These are phyloP conservation scores for Nycticebus coucang DNA, from an alignment of 2,113 vertebrate species.

Conservation along the genomic window DNA sequence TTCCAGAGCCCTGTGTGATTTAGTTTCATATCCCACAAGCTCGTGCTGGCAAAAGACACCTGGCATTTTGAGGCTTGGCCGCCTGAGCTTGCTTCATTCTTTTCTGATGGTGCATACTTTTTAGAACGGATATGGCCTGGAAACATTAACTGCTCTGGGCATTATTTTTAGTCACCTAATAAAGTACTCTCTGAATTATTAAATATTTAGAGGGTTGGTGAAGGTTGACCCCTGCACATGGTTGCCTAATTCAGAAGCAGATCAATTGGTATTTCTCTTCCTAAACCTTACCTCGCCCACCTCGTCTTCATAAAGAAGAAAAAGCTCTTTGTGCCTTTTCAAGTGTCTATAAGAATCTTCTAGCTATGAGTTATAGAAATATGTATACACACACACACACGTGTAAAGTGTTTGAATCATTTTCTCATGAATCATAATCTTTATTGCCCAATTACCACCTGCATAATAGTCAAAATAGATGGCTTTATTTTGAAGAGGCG, in stretches of 20 bases:
- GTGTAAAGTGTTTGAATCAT: not conserved
- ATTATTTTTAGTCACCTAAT: constrained; percentile 63
- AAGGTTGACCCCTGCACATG: constrained; percentile 23
- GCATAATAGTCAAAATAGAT: not conserved
- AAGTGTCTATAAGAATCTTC: not conserved
- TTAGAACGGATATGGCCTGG: constrained; percentile 59
- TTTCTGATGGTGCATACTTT: constrained; percentile 19
- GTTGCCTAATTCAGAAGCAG: constrained; percentile 26
- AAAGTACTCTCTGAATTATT: constrained; percentile 44
- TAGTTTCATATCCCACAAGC: not conserved
- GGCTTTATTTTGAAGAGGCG: constrained; percentile 27
- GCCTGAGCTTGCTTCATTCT: constrained; percentile 39
- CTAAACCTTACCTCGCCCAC: not conserved
- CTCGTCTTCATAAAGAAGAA: not conserved
- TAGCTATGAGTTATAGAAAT: not conserved
- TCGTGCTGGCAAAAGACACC: not conserved
- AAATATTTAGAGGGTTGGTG: constrained; percentile 25
- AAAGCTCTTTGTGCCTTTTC: constrained; percentile 38
- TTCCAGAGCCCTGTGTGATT: not conserved
- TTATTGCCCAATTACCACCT: not conserved
- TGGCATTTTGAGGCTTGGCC: constrained; percentile 24
- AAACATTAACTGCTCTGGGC: constrained; percentile 64
- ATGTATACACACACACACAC: too few relatives aligned
- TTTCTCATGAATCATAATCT: constrained; percentile 45
- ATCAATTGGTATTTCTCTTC: constrained; percentile 31